Conservation (phyloP, 2,888 invertebrate species). For the Folsomia manolachei region DNA sequence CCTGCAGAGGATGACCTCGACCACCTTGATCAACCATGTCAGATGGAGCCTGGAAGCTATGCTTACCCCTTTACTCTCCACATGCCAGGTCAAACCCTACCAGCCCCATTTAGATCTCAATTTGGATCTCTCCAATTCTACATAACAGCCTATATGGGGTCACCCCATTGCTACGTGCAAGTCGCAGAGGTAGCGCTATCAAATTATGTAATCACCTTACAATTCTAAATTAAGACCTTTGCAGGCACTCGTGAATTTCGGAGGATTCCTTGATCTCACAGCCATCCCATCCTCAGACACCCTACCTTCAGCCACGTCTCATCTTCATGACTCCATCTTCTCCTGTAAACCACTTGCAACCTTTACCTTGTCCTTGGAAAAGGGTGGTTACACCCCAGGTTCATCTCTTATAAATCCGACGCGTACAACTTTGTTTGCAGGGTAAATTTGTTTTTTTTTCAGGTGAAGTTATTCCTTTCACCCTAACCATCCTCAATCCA, state of each 20-base stretch:
- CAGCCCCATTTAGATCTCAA: constrained; percentile 9
- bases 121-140: constrained; percentile 3
- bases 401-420: background rate
- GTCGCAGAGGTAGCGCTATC: no score
- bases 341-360: background rate
- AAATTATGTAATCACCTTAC: no score
- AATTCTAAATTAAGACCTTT: no score
- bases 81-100: constrained; percentile 2
- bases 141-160: constrained; percentile 10
- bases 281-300: background rate
- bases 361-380: background rate
- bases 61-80: constrained; percentile 7
- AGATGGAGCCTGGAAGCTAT: constrained; percentile 12
- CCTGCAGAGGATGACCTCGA: background rate
- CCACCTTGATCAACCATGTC: background rate
- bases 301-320: background rate
- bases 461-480: background rate
- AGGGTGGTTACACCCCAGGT: background rate
- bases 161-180: constrained; percentile 7
- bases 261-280: constrained; percentile 8
- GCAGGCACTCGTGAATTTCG: background rate
- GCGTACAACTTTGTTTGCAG: background rate
- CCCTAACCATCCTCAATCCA: background rate
- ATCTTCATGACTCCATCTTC: constrained; percentile 5
- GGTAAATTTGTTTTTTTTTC: background rate